Base-by-base conservation (phyloP, 2,888 invertebrate species). In the Scrobipalpa costella region DNA sequence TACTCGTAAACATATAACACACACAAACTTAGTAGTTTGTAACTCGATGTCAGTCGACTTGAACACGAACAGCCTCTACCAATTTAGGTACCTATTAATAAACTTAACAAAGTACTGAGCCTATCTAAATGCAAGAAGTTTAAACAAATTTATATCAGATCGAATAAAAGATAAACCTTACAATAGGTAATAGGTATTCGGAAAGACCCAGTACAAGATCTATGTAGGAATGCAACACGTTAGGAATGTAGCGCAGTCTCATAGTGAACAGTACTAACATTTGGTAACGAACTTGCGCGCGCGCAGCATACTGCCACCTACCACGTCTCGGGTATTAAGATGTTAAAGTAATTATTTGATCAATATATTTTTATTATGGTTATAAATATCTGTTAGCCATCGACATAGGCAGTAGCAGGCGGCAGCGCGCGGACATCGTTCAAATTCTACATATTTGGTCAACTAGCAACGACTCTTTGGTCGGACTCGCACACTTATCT, bases 201-300 rank as follows among this genome's bases (percentile, higher is more conserved):
- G 40, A 13, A 40, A 2, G 13, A 40, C 40, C 40, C 40, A 40
- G 40, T 40, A 40, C 13, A 40, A 40, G n/a, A 40, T 7, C 47
- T 17, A 17, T 19, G 8, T 72, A 76, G 73, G 74, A 75, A 76
- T 75, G 77, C 71, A 73, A 73, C 72, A 67, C 69, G 71, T 71
- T 71, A 75, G 80, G 80, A 77, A 81, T 76, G 79, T 69, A 74
- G 70, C 67, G 77, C 84, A 85, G 83, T 84, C 84, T 81, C 78
- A 73, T 76, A 74, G 73, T 73, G 38, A 17, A 34, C 21, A 27
- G 33, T 55, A 38, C 47, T 44, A 44, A 62, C 63, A n/a, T 66
- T 66, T 67, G 68, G 68, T 68, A 68, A 68, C 67, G 63, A 15
- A 13, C 33, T n/a, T n/a, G n/a, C 15, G 57, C 38, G 57, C 44